Percentiles rank a stretch among this genome's conserved stretches.
These are phyloP conservation scores for Idris sp. DNA, from an alignment of 1,140 invertebrate genomes.

Conservation along the genomic window DNA sequence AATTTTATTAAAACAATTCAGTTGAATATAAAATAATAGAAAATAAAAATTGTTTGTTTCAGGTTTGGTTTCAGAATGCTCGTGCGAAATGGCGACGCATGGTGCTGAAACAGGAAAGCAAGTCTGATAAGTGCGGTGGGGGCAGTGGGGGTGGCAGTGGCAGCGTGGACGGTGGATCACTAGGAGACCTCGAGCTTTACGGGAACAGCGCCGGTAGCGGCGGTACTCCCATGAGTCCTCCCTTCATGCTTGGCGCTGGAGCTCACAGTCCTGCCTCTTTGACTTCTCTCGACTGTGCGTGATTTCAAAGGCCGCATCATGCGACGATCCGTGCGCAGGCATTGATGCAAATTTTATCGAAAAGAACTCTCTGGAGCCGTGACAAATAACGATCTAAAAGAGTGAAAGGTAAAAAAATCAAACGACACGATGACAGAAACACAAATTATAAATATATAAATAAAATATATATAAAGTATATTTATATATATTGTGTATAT, in stretches of 20 bases:
- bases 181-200: slow-evolving; percentile 76
- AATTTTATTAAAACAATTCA: too few species aligned
- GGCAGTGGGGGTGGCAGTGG: slow-evolving; percentile 69
- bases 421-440: slow-evolving; percentile 7
- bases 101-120: slow-evolving; percentile 90
- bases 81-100: slow-evolving; percentile 97
- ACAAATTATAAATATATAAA: slow-evolving; percentile 35
- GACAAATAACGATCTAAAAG: slow-evolving; percentile 39
- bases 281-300: slow-evolving; percentile 76
- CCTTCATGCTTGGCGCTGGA: slow-evolving; percentile 73
- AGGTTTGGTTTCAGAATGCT: slow-evolving; percentile 99
- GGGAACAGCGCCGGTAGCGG: slow-evolving; percentile 76
- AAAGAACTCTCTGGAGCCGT: slow-evolving; percentile 18
- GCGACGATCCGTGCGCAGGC: slow-evolving; percentile 47
- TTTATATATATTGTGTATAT: too few species aligned
- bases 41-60: slow-evolving; percentile 60
- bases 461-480: slow-evolving; percentile 23
- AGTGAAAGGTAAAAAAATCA: slow-evolving; percentile 34
- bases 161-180: slow-evolving; percentile 70
- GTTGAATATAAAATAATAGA: too few species aligned
- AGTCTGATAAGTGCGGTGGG: slow-evolving; percentile 83
- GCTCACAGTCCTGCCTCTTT: slow-evolving; percentile 76
- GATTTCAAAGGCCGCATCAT: slow-evolving; percentile 66
- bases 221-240: slow-evolving; percentile 75
- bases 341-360: slow-evolving; percentile 52